Percentiles rank a stretch among this genome's conserved stretches.
Evolutionary conservation across 30 jellyfish, hydroid and myxozoan genomes (phyloP).

Genomic region (Turritopsis rubra): DNA sequence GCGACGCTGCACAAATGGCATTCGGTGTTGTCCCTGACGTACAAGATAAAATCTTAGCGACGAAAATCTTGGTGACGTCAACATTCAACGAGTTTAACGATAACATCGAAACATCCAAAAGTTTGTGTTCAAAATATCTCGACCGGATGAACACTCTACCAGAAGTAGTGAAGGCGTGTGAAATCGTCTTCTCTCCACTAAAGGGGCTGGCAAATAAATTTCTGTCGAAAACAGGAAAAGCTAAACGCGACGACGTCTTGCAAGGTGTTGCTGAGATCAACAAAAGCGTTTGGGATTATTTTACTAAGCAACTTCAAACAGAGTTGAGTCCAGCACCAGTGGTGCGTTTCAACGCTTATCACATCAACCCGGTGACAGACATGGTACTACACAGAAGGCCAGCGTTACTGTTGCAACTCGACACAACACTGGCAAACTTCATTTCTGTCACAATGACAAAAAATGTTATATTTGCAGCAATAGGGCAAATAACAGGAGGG

Average conservation of each 20-base stretch:
- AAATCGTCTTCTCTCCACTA: conserved; percentile 35
- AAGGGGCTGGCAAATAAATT: conserved; percentile 34
- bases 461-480: conserved; percentile 34
- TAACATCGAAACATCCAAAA: conserved; percentile 57
- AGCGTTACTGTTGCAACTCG: conserved; percentile 30
- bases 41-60: conserved; percentile 65
- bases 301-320: conserved; percentile 7
- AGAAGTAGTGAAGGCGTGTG: conserved; percentile 74
- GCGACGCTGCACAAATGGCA: conserved; percentile 92
- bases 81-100: conserved; percentile 74
- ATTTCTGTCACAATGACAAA: conserved; percentile 39
- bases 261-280: conserved; percentile 58
- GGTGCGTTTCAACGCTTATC: conserved; percentile 39
- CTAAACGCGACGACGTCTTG: conserved; percentile 47
- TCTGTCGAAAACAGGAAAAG: conserved; percentile 52
- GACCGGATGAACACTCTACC: conserved; percentile 78
- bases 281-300: conserved; percentile 50
- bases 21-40: conserved; percentile 86
- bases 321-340: conserved; percentile 45
- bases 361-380: conserved; percentile 72
- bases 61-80: conserved; percentile 55
- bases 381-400: conserved; percentile 43
- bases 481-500: conserved; percentile 18
- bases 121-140: conserved; percentile 58
- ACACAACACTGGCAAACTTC: conserved; percentile 24